Percentiles rank a stretch among this genome's conserved stretches.
Conservation (phyloP, 1,140 invertebrate genomes). For the Scylla paramamosain region DNA sequence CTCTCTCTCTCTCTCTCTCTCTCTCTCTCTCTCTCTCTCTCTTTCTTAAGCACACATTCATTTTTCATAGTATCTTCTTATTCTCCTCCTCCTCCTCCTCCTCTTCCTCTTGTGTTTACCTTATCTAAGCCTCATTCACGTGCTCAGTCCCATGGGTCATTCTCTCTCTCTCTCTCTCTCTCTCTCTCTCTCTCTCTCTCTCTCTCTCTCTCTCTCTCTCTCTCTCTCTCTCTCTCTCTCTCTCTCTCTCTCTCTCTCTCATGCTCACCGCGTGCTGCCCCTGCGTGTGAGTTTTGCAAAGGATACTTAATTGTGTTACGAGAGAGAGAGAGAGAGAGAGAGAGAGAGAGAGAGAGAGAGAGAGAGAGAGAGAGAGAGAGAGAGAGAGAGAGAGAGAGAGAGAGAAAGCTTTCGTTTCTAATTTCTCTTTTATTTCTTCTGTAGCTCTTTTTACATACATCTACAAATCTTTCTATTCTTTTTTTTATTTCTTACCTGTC, state of each 20-base stretch:
- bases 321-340: neutral
- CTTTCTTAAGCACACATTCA: neutral
- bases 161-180: too few relatives aligned
- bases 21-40: slow-evolving; percentile 44
- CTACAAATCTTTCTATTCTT: too few relatives aligned
- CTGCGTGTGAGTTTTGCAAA: neutral
- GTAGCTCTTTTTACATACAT: too few relatives aligned
- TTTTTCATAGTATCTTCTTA: neutral
- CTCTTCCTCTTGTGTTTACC: neutral
- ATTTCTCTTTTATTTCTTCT: too few relatives aligned
- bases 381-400: too few relatives aligned
- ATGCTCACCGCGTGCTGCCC: neutral
- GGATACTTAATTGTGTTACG: neutral
- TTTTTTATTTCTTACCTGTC: neutral
- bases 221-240: neutral
- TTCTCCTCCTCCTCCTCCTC: neutral
- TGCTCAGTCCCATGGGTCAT: neutral
- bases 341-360: slow-evolving; percentile 3
- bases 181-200: slow-evolving; percentile 39
- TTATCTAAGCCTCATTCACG: slow-evolving; percentile 4
- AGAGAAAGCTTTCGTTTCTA: too few relatives aligned
- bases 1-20: neutral
- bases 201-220: slow-evolving; percentile 31
- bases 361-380: neutral
- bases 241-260: slow-evolving; percentile 44